Base-by-base conservation (phyloP, 1,140 invertebrate genomes). In the Thrips palmi region DNA sequence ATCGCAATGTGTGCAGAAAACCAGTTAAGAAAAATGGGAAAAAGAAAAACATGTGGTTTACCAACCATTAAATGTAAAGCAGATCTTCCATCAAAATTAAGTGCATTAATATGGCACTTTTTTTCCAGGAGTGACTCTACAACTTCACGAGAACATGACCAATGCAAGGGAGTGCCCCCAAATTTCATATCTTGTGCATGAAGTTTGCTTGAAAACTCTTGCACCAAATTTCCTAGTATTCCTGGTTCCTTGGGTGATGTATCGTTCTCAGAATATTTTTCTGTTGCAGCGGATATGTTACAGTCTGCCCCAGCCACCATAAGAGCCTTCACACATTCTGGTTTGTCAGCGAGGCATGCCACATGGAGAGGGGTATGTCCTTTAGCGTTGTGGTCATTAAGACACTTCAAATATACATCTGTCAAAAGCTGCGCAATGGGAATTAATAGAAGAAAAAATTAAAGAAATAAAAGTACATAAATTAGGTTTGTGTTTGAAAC, bases 131-230 rank as follows among this genome's bases (percentile, higher is more conserved):
- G 51, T 1, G 73, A 70, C 39, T 78, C 73, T 3, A 88, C 64
- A 0, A 87, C 81, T 54, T 78, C 72, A 12, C 73, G 65, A 10
- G 77, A 82, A 36, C 69, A 69, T 0, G 79, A 77, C 85, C 85
- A 91, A 51, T 93, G 88, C 17, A 92, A 50, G 0, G 86, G 82
- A 0, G 81, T 89, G 0, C 85, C 85, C 1, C 85, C 84, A 46
- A 73, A 71, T 55, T 86, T 87, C 68, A 85, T 82, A 46, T 91
- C 86, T 50, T 82, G 44, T 11, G 37, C 33, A 46, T 70, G 70
- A 2, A 83, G 57, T 39, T 74, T 76, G 36, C 74, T 71, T 2
- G 68, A 67, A 47, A 74, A 70, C 39, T 67, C 70, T 47, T 75
- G 67, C 1, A 80, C 47, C 29, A 72, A 69, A 39, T 77, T 68